Percentiles rank a stretch among this genome's conserved stretches.
phyloP scores from a whole-genome alignment of 1,140 invertebrate genomes.

The Vanessa atalanta region DNA sequence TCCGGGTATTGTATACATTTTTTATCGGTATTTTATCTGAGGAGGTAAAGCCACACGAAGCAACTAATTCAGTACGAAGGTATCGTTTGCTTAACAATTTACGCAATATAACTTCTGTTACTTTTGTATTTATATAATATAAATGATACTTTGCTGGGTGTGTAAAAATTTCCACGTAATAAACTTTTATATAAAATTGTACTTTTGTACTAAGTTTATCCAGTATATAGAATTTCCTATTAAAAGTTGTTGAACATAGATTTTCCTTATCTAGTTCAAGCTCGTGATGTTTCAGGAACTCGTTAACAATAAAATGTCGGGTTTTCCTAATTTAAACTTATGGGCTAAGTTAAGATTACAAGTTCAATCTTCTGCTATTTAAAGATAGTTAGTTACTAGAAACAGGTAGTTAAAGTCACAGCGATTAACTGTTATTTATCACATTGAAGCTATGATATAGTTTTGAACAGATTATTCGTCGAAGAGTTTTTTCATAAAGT shows the following conservation, averaged over 20 bases:
- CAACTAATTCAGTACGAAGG: too few species aligned
- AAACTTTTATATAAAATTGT: slow-evolving; percentile 2
- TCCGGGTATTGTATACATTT: too few species aligned
- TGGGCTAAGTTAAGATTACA: slow-evolving; percentile 6
- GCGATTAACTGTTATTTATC: background rate
- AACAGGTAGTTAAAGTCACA: background rate
- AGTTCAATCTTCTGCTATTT: slow-evolving; percentile 3
- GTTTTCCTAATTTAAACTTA: slow-evolving; percentile 9
- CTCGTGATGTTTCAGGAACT: slow-evolving; percentile 3
- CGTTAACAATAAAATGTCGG: slow-evolving; percentile 1
- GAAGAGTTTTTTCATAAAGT: too few species aligned
- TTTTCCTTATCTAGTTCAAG: slow-evolving; percentile 7
- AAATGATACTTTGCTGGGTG: background rate
- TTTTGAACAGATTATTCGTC: too few species aligned
- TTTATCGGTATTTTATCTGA: too few species aligned
- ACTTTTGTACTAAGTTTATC: slow-evolving; percentile 3
- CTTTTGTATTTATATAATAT: background rate
- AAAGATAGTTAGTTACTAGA: slow-evolving; percentile 6
- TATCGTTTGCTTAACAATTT: too few species aligned
- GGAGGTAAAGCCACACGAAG: too few species aligned
- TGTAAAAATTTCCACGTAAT: slow-evolving; percentile 11
- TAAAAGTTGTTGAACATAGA: slow-evolving; percentile 8
- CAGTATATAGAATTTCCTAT: background rate
- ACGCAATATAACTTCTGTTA: background rate
- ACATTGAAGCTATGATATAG: too few species aligned